Evolutionary conservation across 1,140 invertebrate genomes (phyloP).

Genomic region (Mercenaria mercenaria): DNA sequence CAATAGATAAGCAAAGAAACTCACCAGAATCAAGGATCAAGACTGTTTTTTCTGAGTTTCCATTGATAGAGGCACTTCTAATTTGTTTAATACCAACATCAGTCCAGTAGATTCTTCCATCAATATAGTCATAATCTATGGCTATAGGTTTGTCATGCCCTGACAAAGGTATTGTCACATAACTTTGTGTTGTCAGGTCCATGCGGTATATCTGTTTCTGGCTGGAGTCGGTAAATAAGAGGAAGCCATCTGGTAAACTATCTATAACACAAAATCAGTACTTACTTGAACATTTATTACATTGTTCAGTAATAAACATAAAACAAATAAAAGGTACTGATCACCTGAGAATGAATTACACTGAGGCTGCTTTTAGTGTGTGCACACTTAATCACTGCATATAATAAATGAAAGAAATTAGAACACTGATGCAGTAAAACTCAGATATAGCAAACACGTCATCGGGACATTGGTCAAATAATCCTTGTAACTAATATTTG

Average conservation of each 20-base stretch:
- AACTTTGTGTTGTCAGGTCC: constrained; percentile 74
- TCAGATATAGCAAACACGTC: no score
- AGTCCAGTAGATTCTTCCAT: constrained; percentile 94
- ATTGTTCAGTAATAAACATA: background rate
- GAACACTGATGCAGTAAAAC: no score
- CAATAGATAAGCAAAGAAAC: no score
- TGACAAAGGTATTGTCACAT: constrained; percentile 70
- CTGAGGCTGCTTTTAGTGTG: no score
- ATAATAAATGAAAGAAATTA: no score
- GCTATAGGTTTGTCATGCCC: constrained; percentile 89
- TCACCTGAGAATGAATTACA: background rate
- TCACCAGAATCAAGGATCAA: constrained; percentile 51
- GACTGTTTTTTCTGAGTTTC: constrained; percentile 82
- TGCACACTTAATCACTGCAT: no score
- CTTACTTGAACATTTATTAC: background rate
- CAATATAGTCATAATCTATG: constrained; percentile 96
- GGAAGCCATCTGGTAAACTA: constrained; percentile 92
- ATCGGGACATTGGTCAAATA: no score
- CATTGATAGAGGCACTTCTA: constrained; percentile 91
- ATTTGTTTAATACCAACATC: constrained; percentile 94
- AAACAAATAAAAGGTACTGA: background rate
- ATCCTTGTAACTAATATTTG: no score
- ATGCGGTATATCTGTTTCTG: constrained; percentile 74
- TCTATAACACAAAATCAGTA: constrained; percentile 88
- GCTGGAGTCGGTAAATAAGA: constrained; percentile 74